phyloP scores from a whole-genome alignment of 30 jellyfish, hydroid and myxozoan genomes.

The Aurelia sp. region DNA sequence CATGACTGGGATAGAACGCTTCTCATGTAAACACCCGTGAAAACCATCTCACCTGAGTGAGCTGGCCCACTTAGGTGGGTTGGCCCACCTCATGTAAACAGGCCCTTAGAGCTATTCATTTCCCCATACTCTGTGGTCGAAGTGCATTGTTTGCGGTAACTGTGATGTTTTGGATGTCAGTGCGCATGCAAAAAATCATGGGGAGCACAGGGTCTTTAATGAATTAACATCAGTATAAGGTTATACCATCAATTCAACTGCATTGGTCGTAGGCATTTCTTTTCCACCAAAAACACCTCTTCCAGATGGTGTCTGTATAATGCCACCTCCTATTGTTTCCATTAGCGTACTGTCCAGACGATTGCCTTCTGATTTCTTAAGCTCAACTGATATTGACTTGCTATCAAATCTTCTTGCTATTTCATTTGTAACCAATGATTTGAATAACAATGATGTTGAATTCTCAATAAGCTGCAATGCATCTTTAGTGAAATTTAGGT shows the following conservation, averaged over 20 bases:
- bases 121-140: too few relatives aligned
- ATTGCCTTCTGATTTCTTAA: slow-evolving; percentile 29
- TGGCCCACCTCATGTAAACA: too few relatives aligned
- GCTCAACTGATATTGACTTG: slow-evolving; percentile 38
- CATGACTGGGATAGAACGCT: too few relatives aligned
- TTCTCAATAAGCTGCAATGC: slow-evolving; percentile 13
- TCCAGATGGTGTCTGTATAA: slow-evolving; percentile 38
- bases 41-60: too few relatives aligned
- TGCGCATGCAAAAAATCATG: neutral
- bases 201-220: too few relatives aligned
- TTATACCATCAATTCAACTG: slow-evolving; percentile 26
- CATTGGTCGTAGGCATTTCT: neutral
- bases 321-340: slow-evolving; percentile 44
- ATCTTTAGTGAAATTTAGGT: slow-evolving; percentile 15
- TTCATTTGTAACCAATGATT: slow-evolving; percentile 49
- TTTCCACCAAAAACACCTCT: too few relatives aligned
- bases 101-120: too few relatives aligned
- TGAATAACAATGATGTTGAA: slow-evolving; percentile 11
- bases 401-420: slow-evolving; percentile 25
- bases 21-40: too few relatives aligned
- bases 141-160: too few relatives aligned
- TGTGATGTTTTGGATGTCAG: neutral
- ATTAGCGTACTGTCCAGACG: slow-evolving; percentile 2
- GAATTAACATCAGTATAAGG: neutral
- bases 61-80: too few relatives aligned